Evolutionary conservation across 2,888 invertebrate species (phyloP), one percentile per base, ranked within the genome.

Genomic region (Ernsta delagoae): DNA sequence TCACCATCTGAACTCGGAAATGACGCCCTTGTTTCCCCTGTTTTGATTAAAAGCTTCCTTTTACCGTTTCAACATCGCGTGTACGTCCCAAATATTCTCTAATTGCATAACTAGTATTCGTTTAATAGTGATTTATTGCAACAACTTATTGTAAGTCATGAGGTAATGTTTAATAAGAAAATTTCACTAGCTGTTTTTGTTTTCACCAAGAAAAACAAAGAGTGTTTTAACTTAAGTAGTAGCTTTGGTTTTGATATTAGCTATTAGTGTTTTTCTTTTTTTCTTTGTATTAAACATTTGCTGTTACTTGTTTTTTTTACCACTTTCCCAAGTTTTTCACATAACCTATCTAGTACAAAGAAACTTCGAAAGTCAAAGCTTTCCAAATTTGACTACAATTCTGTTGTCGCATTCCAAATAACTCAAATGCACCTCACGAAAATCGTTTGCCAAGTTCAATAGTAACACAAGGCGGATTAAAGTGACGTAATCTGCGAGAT

Each of bases 11-110:
- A 48, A 60, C 41, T 67, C 67, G 67, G 67, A 67, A 61, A 61
- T 61, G 61, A 54, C 67, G 61, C 67, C 39, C 45, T 53, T 67
- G 67, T 67, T 67, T 61, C 31, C 56, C 34, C n/a, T 34, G 34
- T 56, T 56, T 61, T 67, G 66, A 67, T 67, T 67, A 67, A 67
- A 45, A 24, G 67, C 53, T 67, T 67, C 67, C 67, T 60, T 54
- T n/a, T 12, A 36, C 31, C 36, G 56, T 54, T 43, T 41, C 54
- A 63, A 41, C 63, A 62, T 67, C 54, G 66, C 66, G 66, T 66
- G 66, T 60, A 66, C 31, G 39, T 39, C 43, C 12, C 53, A 59
- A 66, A 65, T 65, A 65, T 60, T 60, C 60, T 54, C 54, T 67
- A 67, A 67, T 67, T 67, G 60, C 60, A 67, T 67, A 67, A 67